Evolutionary conservation across 2,888 invertebrate species (phyloP), one percentile per base, ranked within the genome.

Genomic region (Pristionchus entomophagus): DNA sequence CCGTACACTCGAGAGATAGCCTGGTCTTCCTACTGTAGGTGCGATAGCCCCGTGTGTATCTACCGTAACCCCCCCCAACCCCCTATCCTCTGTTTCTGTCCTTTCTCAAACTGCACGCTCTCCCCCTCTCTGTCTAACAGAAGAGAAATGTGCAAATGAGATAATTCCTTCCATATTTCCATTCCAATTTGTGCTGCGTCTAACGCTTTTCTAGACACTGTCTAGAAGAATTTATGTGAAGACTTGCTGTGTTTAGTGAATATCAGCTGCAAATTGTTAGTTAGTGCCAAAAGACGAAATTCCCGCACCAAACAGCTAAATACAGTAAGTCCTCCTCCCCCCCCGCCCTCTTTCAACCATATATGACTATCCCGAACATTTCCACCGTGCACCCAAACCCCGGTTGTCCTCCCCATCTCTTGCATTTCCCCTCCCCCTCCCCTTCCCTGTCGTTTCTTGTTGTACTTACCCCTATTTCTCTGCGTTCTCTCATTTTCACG

Each of bases 201-300:
- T n/a, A 73, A 73, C 73, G 73, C 45, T 26, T 35, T 69, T 73
- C 73, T 73, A 73, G 45, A 73, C 45, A n/a, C 73, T 73, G 41
- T 73, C 73, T 73, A 45, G 73, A 73, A 73, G 73, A 22, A 26
- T 41, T 73, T 29, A 22, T 10, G 22, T 26, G 32, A n/a, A 26
- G 12, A 45, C 73, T 73, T 73, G 0, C 73, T 73, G 73, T 19
- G n/a, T 38, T 73, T 73, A 73, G 73, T 41, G 73, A n/a, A 0
- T 22, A 10, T 12, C 19, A n/a, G 73, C 73, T 73, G 73, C 41
- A n/a, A 73, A 45, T 1, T 41, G n/a, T 73, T 41, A 73, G 73
- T 10, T 1, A 5, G 73, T 45, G 73, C 73, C 73, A 73, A 73
- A 73, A 2, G n/a, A n/a, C n/a, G n/a, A n/a, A n/a, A 5, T 38